Conservation (phyloP, 2,888 invertebrate genomes). For the Rhingia rostrata region DNA sequence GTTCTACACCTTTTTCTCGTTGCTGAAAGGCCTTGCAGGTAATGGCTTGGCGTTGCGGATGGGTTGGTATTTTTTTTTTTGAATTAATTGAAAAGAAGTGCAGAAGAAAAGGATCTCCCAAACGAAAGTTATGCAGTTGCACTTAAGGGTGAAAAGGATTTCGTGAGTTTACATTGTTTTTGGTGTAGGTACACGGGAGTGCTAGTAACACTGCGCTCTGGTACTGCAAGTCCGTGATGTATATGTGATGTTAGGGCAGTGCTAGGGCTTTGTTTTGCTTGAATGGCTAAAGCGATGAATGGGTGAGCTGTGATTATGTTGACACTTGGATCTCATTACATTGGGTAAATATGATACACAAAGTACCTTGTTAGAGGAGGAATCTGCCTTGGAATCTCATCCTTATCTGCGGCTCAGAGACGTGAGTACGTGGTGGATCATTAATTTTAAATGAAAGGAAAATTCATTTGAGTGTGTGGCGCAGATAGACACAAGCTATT, state of each 20-base stretch:
- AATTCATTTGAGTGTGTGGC: conserved; percentile 56
- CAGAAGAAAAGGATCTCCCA: conserved; percentile 69
- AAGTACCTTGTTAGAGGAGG: conserved; percentile 69
- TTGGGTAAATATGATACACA: conserved; percentile 69
- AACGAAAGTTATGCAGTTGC: conserved; percentile 70
- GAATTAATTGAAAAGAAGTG: conserved; percentile 74
- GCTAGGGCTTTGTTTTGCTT: conserved; percentile 11
- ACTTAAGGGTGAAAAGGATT: conserved; percentile 72
- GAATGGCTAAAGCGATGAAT: conserved; percentile 72
- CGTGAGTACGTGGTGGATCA: conserved; percentile 64
- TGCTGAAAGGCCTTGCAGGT: conserved; percentile 57
- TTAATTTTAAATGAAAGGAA: conserved; percentile 71
- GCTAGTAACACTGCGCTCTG: conserved; percentile 15
- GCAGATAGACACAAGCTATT: conserved; percentile 44
- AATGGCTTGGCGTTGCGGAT: conserved; percentile 31
- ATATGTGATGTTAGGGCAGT: not conserved
- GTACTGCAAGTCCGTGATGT: not conserved
- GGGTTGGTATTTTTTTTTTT: conserved; percentile 19
- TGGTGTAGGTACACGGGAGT: conserved; percentile 36
- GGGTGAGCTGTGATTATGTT: conserved; percentile 70
- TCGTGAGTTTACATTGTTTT: conserved; percentile 48
- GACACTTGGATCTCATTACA: conserved; percentile 74
- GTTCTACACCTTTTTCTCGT: conserved; percentile 3
- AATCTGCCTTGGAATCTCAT: conserved; percentile 31
- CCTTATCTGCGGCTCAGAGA: not conserved